phyloP scores from a whole-genome alignment of 2,797 vertebrate species.

The Artibeus jamaicensis region DNA sequence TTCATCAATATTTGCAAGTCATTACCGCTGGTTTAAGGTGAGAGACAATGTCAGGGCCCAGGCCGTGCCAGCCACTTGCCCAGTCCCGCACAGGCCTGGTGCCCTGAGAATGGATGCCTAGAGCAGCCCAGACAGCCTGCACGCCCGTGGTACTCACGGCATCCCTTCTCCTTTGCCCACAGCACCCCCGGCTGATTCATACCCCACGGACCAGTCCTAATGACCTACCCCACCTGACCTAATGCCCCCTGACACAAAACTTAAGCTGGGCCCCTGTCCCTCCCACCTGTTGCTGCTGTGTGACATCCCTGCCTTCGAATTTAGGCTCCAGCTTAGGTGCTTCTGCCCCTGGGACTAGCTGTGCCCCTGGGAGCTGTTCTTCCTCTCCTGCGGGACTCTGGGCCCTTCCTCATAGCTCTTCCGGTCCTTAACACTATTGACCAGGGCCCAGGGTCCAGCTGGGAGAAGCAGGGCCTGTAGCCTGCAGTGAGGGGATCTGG shows the following conservation, averaged over 20 bases:
- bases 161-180: not conserved
- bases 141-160: not conserved
- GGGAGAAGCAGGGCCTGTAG: not conserved
- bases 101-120: not conserved
- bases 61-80: not conserved
- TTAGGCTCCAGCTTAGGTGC: not conserved
- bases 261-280: not conserved
- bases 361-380: not conserved
- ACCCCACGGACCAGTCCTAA: not conserved
- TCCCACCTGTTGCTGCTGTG: not conserved
- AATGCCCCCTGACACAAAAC: not conserved
- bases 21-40: constrained; percentile 90
- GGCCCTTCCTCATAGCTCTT: not conserved
- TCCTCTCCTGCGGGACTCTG: not conserved
- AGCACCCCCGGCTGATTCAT: not conserved
- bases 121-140: not conserved
- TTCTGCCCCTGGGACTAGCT: not conserved
- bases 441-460: not conserved
- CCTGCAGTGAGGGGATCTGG: not conserved
- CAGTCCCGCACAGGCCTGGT: not conserved
- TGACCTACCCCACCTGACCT: not conserved
- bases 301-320: not conserved
- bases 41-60: constrained; percentile 85
- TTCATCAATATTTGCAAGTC: constrained; percentile 88
- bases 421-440: not conserved